Percentiles rank a stretch among this genome's conserved stretches.
phyloP scores from a whole-genome alignment of 2,797 vertebrate genomes.

The Holocentrus rufus region DNA sequence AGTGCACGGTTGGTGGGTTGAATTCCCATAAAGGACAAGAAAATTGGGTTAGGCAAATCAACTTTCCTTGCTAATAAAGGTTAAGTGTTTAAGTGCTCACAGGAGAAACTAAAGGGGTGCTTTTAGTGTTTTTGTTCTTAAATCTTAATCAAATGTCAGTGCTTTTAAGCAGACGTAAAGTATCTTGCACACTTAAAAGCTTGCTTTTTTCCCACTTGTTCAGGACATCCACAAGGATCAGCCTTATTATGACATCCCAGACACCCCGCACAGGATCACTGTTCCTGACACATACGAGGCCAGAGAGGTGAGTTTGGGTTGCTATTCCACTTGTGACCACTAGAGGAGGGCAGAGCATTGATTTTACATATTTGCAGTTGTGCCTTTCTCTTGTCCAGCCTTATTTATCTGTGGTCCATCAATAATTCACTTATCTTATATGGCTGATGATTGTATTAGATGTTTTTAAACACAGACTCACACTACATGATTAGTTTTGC shows the following conservation, averaged over 20 bases:
- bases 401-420: neutral
- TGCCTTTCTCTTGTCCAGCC: neutral
- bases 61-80: no score
- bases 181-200: neutral
- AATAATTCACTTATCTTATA: neutral
- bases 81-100: neutral
- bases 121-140: neutral
- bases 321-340: conserved; percentile 43
- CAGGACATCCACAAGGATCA: conserved; percentile 99
- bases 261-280: conserved; percentile 94
- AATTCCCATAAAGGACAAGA: neutral
- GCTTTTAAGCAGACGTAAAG: neutral
- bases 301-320: conserved; percentile 85
- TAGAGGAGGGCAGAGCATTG: conserved; percentile 44
- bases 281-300: conserved; percentile 97
- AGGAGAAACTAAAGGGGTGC: neutral
- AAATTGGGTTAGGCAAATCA: neutral
- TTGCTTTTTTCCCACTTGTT: conserved; percentile 18
- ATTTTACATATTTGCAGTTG: conserved; percentile 7
- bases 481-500: neutral
- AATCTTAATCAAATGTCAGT: neutral
- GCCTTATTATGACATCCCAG: conserved; percentile 96
- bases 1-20: neutral
- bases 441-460: neutral
- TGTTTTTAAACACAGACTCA: neutral